Percentiles rank a stretch among this genome's conserved stretches.
These are phyloP conservation scores for Ficedula albicollis DNA, from an alignment of 2,797 vertebrate species.

Conservation along the genomic window DNA sequence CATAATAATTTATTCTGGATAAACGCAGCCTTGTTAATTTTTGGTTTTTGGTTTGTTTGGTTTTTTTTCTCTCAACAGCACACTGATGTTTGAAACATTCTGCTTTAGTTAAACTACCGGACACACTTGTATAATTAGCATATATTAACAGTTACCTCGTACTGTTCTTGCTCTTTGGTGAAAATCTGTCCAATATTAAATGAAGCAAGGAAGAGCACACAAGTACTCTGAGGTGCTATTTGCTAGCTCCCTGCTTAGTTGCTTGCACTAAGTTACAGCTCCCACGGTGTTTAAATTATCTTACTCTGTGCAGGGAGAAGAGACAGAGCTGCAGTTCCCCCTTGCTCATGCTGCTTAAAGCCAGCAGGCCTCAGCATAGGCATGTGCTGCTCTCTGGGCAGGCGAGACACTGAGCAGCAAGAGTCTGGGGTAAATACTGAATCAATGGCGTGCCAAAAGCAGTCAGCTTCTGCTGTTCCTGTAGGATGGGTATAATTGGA, in stretches of 20 bases:
- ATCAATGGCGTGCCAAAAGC: background rate
- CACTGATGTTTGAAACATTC: background rate
- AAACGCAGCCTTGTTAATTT: background rate
- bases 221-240: background rate
- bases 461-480: background rate
- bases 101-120: background rate
- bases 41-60: accelerated
- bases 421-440: background rate
- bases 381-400: background rate
- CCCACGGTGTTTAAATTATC: background rate
- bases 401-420: background rate
- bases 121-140: background rate
- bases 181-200: background rate
- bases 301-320: background rate
- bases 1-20: background rate
- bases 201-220: background rate
- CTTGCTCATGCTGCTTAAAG: background rate
- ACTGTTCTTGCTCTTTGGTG: background rate
- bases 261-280: background rate
- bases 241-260: background rate
- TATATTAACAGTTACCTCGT: background rate
- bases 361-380: accelerated
- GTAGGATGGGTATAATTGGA: background rate
- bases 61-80: background rate
- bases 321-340: background rate